Conservation (phyloP, 2,113 vertebrate species). For the Coreoperca whiteheadi region DNA sequence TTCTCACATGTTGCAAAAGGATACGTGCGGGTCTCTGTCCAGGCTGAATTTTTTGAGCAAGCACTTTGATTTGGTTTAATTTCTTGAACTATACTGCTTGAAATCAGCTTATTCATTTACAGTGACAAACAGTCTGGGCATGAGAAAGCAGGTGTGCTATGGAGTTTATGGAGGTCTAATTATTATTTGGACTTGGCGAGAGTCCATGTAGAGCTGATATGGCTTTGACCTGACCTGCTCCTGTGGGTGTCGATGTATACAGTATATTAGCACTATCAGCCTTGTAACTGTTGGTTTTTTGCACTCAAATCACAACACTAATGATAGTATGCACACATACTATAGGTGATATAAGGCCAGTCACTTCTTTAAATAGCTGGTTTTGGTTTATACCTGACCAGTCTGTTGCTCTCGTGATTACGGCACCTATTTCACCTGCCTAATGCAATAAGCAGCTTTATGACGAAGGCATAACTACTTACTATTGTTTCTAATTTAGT, state of each 20-base stretch:
- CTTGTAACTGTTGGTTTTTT: background rate
- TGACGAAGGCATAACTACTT: constrained; percentile 14
- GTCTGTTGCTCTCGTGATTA: constrained; percentile 17
- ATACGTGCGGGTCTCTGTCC: constrained; percentile 8
- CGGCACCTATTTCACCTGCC: constrained; percentile 24
- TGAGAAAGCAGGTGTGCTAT: constrained; percentile 1
- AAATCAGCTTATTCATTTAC: constrained; percentile 49
- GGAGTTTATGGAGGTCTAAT: background rate
- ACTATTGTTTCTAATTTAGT: constrained; percentile 26
- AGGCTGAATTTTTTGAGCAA: constrained; percentile 13
- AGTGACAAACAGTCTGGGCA: constrained; percentile 26
- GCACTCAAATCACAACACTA: background rate
- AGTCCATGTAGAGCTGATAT: background rate
- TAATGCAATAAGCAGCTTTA: constrained; percentile 61
- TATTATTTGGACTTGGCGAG: background rate
- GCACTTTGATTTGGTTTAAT: constrained; percentile 35
- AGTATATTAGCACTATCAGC: background rate
- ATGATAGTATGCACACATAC: background rate
- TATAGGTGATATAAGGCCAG: background rate
- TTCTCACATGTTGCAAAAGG: constrained; percentile 62
- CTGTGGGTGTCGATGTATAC: background rate
- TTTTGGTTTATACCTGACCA: constrained; percentile 5
- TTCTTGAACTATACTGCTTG: constrained; percentile 1
- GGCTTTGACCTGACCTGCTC: background rate
- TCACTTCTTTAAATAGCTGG: constrained; percentile 24